Percentiles rank a stretch among this genome's conserved stretches.
Evolutionary conservation across 2,888 invertebrate genomes (phyloP).

Genomic region (Onthophagus sagittarius): DNA sequence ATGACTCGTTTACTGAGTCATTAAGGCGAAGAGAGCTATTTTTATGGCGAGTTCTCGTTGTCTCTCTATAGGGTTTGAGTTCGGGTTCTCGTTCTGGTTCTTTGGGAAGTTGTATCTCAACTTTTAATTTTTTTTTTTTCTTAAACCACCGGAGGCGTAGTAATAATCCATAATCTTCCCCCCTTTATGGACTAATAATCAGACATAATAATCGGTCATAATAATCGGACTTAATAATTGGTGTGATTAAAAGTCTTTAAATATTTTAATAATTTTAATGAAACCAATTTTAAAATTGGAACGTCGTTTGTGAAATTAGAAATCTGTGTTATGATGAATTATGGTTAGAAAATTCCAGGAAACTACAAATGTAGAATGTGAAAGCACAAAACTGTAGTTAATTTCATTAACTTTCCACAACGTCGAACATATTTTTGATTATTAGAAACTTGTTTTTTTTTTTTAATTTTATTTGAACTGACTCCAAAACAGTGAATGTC

Average conservation of each 20-base stretch:
- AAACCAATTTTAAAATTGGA: too few species aligned
- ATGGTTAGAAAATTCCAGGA: background rate
- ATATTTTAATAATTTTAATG: background rate
- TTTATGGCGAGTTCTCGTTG: background rate
- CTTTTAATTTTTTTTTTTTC: too few species aligned
- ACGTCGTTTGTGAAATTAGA: background rate
- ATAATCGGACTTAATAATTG: too few species aligned
- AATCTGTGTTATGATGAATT: background rate
- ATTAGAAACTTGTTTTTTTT: too few species aligned
- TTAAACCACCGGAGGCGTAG: background rate
- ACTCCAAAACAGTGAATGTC: too few species aligned
- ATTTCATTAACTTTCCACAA: background rate
- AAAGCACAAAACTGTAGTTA: background rate
- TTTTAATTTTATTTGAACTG: too few species aligned
- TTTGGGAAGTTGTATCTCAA: background rate
- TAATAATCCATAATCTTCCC: too few species aligned
- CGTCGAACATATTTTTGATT: background rate
- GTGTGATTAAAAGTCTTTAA: background rate
- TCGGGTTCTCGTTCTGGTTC: too few species aligned
- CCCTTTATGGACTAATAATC: too few species aligned
- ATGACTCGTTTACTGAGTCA: background rate
- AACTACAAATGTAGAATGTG: background rate
- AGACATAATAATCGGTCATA: too few species aligned
- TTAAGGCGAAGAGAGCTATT: background rate
- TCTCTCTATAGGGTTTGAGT: background rate